Base-by-base conservation (phyloP, 2,797 vertebrate genomes). In the Tokudaia tokunoshimensis region DNA sequence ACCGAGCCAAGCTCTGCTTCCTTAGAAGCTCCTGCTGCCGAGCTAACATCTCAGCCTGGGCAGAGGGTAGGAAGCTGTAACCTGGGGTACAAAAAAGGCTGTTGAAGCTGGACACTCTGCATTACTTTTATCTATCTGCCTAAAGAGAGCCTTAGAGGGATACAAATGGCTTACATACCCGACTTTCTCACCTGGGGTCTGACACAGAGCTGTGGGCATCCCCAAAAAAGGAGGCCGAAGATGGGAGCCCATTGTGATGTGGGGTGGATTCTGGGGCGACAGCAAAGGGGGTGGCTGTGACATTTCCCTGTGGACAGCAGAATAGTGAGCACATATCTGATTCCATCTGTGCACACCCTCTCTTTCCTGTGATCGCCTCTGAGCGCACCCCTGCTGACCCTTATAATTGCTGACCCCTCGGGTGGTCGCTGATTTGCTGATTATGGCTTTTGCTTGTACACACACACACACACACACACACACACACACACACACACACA, bases 1-100 rank as follows among this genome's bases (percentile, higher is more conserved):
- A 99, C 99, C 99, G 99, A 79, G 99, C 99, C 95, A 99, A 98
- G 98, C 99, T 99, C 97, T 99, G 99, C 96, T 99, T 99, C 96
- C 99, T 99, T 34, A 99, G 98, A 98, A 99, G 99, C 98, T 99
- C 99, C 96, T 99, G 99, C 97, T 99, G 99, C 59, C 99, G 99
- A 2, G 99, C 99, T 22, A 99, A 99, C 97, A 99, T 99, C 98
- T 99, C 99, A 0, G 99, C 99, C 97, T 99, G 99, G 92, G 99
- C 99, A 0, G 99, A 99, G 97, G 99, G 99, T 0, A 99, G 99
- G 98, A 99, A 99, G 86, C 99, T 98, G 1, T 99, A 99, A 84
- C 99, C 99, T 99, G 98, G 65, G 37, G 80, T 22, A 29, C 72
- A 91, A 93, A 91, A 59, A 61, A 55, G 34, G 76, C 19, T 52